These are phyloP conservation scores for Siniperca chuatsi DNA, from an alignment of 2,113 vertebrate genomes.

Conservation along the genomic window DNA sequence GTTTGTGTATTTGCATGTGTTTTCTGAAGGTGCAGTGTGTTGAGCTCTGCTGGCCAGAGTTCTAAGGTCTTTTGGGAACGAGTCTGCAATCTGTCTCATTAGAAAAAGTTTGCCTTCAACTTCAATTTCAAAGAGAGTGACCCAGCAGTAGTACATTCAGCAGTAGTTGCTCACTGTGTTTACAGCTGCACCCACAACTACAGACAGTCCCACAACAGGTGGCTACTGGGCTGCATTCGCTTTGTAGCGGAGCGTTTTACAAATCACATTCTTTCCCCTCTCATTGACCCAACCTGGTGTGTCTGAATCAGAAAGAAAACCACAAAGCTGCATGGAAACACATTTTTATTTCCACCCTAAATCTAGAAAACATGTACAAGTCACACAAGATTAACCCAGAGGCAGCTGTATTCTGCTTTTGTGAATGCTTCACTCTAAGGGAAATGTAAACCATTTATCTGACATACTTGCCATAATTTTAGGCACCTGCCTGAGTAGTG, in stretches of 20 bases:
- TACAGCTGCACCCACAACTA: slow-evolving; percentile 15
- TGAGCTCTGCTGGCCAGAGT: background rate
- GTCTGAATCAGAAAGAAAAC: slow-evolving; percentile 45
- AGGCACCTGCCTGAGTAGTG: background rate
- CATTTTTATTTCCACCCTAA: slow-evolving; percentile 15
- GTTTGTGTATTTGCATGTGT: background rate
- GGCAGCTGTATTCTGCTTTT: slow-evolving; percentile 20
- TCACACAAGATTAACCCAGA: background rate
- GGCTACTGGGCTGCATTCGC: background rate
- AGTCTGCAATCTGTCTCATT: background rate
- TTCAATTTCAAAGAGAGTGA: background rate
- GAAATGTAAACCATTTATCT: too few relatives aligned
- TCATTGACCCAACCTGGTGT: background rate
- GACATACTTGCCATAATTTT: background rate
- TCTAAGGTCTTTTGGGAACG: background rate
- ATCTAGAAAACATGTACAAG: background rate
- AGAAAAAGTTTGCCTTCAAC: too few relatives aligned
- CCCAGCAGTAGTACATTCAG: background rate
- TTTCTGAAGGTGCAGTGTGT: background rate
- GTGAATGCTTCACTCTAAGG: background rate
- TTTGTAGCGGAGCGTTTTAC: background rate
- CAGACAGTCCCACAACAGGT: slow-evolving; percentile 23
- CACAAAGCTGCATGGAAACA: slow-evolving; percentile 14
- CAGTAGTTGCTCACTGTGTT: slow-evolving; percentile 8
- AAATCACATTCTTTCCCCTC: background rate